Percentiles rank a stretch among this genome's conserved stretches.
Conservation (phyloP, 2,888 invertebrate genomes). For the Macrosiphum euphorbiae region DNA sequence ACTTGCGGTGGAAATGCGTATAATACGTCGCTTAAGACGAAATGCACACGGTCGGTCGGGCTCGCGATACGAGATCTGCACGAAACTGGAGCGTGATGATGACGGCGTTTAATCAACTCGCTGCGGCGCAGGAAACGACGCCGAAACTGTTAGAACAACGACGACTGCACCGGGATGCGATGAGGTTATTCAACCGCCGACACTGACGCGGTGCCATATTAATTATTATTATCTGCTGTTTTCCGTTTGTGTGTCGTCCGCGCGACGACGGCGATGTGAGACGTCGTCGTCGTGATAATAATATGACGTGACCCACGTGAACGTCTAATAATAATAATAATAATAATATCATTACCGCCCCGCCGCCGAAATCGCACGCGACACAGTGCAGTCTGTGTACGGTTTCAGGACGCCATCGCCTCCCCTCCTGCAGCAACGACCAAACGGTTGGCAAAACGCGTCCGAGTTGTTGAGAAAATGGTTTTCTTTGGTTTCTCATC, state of each 20-base stretch:
- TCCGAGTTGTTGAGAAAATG: background rate
- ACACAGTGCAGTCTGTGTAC: background rate
- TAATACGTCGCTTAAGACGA: conserved; percentile 27
- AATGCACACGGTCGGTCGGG: background rate
- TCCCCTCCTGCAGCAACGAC: background rate
- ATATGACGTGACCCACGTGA: background rate
- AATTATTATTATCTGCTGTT: background rate
- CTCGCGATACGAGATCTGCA: conserved; percentile 46
- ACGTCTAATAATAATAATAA: background rate
- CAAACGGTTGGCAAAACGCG: background rate
- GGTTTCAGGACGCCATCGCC: background rate
- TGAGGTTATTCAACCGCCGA: conserved; percentile 58
- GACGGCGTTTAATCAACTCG: conserved; percentile 52
- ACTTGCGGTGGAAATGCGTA: conserved; percentile 16
- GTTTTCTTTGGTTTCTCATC: background rate
- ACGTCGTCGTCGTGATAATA: background rate
- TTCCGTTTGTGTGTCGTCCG: background rate
- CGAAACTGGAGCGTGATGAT: conserved; percentile 60
- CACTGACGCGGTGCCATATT: background rate
- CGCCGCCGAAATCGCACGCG: background rate
- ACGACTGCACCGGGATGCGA: conserved; percentile 5
- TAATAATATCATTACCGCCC: background rate
- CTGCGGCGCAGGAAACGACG: conserved; percentile 48
- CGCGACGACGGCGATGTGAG: background rate
- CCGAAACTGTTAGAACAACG: conserved; percentile 46